These are phyloP conservation scores for Hafferia zeledoni DNA, from an alignment of 2,797 vertebrate species.

Conservation along the genomic window DNA sequence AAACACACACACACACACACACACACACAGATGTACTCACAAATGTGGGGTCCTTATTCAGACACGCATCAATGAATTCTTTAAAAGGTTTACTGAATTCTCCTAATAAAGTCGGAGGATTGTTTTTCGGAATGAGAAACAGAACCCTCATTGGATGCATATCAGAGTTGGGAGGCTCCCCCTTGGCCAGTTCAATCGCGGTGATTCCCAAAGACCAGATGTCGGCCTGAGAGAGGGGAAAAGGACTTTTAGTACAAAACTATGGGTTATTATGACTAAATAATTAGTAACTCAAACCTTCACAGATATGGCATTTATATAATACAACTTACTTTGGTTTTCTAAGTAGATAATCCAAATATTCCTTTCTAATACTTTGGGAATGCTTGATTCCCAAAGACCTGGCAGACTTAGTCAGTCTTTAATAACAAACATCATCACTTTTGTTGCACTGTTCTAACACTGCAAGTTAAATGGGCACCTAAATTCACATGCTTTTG, in stretches of 20 bases:
- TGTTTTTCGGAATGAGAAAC: conserved; percentile 86
- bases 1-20: neutral
- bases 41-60: conserved; percentile 85
- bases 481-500: neutral
- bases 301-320: neutral
- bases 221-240: conserved; percentile 74
- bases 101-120: conserved; percentile 81
- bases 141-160: conserved; percentile 87
- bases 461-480: neutral
- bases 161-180: conserved; percentile 83
- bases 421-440: neutral
- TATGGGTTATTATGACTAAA: neutral
- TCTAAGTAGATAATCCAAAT: neutral
- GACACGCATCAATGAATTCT: conserved; percentile 84
- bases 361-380: neutral
- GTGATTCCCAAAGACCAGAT: conserved; percentile 86
- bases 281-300: neutral
- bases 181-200: conserved; percentile 84
- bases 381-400: neutral
- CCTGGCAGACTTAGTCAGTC: neutral
- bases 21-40: conserved; percentile 69
- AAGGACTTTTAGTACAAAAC: neutral
- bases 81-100: conserved; percentile 85
- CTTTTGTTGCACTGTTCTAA: neutral
- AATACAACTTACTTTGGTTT: neutral